Evolutionary conservation across 2,797 vertebrate species (phyloP).

Genomic region (Babyrousa celebensis): DNA sequence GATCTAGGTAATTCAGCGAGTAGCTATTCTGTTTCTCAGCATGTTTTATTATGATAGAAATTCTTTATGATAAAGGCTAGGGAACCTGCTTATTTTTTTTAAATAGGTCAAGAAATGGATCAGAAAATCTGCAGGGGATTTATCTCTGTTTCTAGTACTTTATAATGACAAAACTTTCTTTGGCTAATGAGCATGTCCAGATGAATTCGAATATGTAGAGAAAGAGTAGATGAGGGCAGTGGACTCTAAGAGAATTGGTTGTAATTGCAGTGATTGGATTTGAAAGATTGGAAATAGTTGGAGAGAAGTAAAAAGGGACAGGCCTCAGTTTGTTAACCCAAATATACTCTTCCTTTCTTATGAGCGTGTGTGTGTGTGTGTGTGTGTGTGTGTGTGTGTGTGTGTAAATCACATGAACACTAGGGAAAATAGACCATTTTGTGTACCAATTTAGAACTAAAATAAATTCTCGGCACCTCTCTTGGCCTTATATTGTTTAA

Average conservation of each 20-base stretch:
- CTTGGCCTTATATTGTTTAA: not conserved
- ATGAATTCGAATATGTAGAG: constrained; percentile 79
- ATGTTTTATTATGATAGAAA: constrained; percentile 73
- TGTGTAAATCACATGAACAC: not conserved
- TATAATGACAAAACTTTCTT: constrained; percentile 83
- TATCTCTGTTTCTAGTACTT: constrained; percentile 82
- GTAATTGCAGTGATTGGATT: constrained; percentile 72
- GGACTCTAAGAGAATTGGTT: constrained; percentile 71
- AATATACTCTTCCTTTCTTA: constrained; percentile 17
- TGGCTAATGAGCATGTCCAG: constrained; percentile 81
- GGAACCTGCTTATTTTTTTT: constrained; percentile 82
- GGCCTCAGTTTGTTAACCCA: constrained; percentile 40
- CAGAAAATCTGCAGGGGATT: constrained; percentile 85
- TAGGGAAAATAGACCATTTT: not conserved
- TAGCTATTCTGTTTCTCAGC: constrained; percentile 72
- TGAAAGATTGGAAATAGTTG: constrained; percentile 63
- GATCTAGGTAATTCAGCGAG: constrained; percentile 48
- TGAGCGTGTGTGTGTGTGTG: not conserved
- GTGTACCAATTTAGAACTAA: constrained; percentile 2
- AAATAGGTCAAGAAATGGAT: constrained; percentile 88
- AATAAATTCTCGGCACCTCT: not conserved
- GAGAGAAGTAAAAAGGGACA: constrained; percentile 39
- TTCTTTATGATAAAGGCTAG: constrained; percentile 74
- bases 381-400: not conserved
- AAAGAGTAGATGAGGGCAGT: constrained; percentile 74